Evolutionary conservation across 2,113 vertebrate species (phyloP), one percentile per base, ranked within the genome.

Genomic region (Varanus salvator): DNA sequence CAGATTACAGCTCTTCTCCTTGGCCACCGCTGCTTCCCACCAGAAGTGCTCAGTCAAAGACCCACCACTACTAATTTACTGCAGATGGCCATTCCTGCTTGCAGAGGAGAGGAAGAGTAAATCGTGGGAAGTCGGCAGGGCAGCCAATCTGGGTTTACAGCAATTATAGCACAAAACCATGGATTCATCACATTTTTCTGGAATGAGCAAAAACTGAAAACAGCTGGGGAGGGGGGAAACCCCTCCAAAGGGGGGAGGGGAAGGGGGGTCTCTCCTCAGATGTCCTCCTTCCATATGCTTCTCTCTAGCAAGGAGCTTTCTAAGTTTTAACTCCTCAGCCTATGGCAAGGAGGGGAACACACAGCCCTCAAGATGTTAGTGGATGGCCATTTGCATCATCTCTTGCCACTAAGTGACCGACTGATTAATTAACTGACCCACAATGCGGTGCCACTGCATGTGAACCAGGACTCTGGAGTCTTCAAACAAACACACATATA

Each of bases 51-150:
- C 27, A 8, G 60, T 52, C 31, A 7, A 52, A 80, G 78, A 89
- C 74, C 60, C 17, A 80, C 38, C 57, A 5, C 25, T 21, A 38
- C 74, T 85, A 89, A 85, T 89, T 27, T 50, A 29, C 69, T 8
- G 12, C 88, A 89, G 88, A 89, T 89, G 88, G 83, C 52, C 77
- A 71, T 88, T 89, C 74, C 15, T 77, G 75, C 54, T 69, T 34
- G n/a, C 71, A 76, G 71, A 66, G 1, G 6, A 75, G 80, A 25
- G 38, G 2, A 72, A 57, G 48, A 69, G 72, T 78, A n/a, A 54
- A 21, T 69, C 84, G 64, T 50, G 29, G 80, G 87, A 82, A 88
- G 54, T 27, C 34, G 4, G 19, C 4, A 1, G 14, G 60, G 31
- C n/a, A 84, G 74, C 60, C 21, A 23, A 66, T 52, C 82, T 85